Percentiles rank a stretch among this genome's conserved stretches.
phyloP scores from a whole-genome alignment of 2,888 invertebrate genomes.

The Oxystoma pomonae region DNA sequence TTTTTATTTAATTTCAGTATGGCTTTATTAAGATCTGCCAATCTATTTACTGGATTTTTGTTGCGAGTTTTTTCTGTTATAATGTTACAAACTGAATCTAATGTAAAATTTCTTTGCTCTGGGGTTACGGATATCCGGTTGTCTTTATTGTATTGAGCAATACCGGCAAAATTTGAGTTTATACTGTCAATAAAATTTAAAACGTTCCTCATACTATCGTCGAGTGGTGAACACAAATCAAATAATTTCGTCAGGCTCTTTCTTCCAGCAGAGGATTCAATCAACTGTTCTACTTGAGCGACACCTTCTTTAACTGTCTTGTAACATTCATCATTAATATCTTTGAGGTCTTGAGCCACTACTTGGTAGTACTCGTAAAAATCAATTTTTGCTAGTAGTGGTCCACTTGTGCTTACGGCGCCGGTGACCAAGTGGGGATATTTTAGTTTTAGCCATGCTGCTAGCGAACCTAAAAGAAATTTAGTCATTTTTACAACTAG shows the following conservation, averaged over 20 bases:
- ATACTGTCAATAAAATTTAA: conserved; percentile 78
- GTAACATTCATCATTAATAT: conserved; percentile 62
- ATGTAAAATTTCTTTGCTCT: conserved; percentile 64
- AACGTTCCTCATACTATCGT: conserved; percentile 61
- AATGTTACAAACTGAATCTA: conserved; percentile 74
- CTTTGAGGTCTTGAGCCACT: conserved; percentile 68
- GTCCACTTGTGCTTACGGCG: conserved; percentile 86
- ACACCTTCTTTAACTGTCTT: conserved; percentile 50
- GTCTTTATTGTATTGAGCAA: conserved; percentile 94
- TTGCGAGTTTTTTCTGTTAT: conserved; percentile 65
- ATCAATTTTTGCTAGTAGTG: conserved; percentile 78
- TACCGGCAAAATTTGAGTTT: conserved; percentile 79
- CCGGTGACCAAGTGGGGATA: conserved; percentile 85
- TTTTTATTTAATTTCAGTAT: conserved; percentile 62
- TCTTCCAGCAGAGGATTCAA: conserved; percentile 60
- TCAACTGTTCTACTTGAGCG: conserved; percentile 56
- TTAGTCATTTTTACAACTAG: no score
- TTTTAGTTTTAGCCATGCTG: conserved; percentile 85
- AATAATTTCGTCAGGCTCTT: conserved; percentile 67
- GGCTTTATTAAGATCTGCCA: conserved; percentile 70
- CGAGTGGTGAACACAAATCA: conserved; percentile 72
- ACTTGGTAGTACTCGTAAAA: conserved; percentile 85
- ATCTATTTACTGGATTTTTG: conserved; percentile 58
- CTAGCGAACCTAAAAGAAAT: conserved; percentile 59
- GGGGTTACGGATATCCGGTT: conserved; percentile 68